These are phyloP conservation scores for Malurus leucopterus DNA, from an alignment of 2,797 vertebrate genomes.

Conservation along the genomic window DNA sequence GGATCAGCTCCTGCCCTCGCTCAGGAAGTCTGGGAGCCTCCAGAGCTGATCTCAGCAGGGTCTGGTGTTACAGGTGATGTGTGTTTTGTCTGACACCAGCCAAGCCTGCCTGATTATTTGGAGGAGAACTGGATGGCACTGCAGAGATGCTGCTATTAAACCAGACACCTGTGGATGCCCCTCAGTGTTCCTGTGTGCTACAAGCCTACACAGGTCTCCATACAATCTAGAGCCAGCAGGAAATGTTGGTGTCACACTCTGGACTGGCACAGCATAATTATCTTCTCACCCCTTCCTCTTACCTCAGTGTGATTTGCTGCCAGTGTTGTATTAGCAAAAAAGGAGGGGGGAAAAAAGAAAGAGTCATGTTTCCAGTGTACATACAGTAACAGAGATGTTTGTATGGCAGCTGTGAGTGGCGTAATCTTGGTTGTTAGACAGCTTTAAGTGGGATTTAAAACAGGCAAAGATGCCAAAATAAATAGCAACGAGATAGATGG, in stretches of 20 bases:
- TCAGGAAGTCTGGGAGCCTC: not conserved
- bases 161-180: not conserved
- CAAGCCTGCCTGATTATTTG: conserved; percentile 4
- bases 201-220: conserved; percentile 35
- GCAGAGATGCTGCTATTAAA: not conserved
- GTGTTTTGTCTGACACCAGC: conserved; percentile 10
- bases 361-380: not conserved
- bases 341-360: not conserved
- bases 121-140: not conserved
- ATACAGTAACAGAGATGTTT: not conserved
- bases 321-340: not conserved
- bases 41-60: not conserved
- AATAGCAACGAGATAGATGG: not conserved
- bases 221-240: not conserved
- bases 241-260: not conserved
- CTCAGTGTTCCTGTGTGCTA: not conserved
- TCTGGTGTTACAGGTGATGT: not conserved
- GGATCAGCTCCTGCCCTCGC: not conserved
- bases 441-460: conserved; percentile 28
- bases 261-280: conserved; percentile 10
- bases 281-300: not conserved
- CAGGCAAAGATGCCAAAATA: conserved; percentile 36
- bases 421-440: conserved; percentile 18
- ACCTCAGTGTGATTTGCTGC: not conserved
- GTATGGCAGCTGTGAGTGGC: not conserved